Base-by-base conservation (phyloP, 2,888 invertebrate genomes). In the Sturmia bella region DNA sequence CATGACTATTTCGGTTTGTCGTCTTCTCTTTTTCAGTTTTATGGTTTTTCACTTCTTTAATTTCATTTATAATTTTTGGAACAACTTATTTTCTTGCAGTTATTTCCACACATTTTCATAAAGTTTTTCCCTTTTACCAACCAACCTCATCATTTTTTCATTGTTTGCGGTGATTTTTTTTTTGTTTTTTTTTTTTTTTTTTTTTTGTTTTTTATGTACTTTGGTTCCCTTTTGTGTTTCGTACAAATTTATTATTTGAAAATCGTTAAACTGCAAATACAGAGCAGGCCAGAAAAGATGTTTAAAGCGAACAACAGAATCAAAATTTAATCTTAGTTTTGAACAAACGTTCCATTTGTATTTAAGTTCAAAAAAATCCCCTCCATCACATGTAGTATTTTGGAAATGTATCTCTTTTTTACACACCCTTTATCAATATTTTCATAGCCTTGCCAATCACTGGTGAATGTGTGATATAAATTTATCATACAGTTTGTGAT, bases 251-350 rank as follows among this genome's bases (percentile, higher is more conserved):
- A 57, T 78, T 64, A 69, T 77, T 82, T 82, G 52, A 37, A 82
- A 74, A 77, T 73, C 77, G 56, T 81, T 77, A 69, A 81, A 77
- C 69, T 64, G 57, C 56, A 73, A 68, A 41, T 73, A 79, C 73
- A 68, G 21, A n/a, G 19, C 2, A n/a, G 24, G 15, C 17, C 13
- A 32, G 32, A 32, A 32, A 32, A 7, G 9, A n/a, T n/a, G 32
- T 32, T 32, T 32, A 7, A 32, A n/a, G n/a, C n/a, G n/a, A n/a
- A n/a, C n/a, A n/a, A 7, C 9, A 32, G 9, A 32, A 32, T 32
- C 5, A 6, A 3, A 32, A 32, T 7, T 32, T 7, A 6, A 7
- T 32, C 32, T n/a, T n/a, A n/a, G n/a, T n/a, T n/a, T n/a, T n/a
- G n/a, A n/a, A n/a, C 9, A 32, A 32, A 32, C 32, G 5, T 9